A percentile compares a stretch with the other conserved stretches of the same genome.
Evolutionary conservation across 1,140 invertebrate genomes (phyloP).

Genomic region (Heliconius himera): DNA sequence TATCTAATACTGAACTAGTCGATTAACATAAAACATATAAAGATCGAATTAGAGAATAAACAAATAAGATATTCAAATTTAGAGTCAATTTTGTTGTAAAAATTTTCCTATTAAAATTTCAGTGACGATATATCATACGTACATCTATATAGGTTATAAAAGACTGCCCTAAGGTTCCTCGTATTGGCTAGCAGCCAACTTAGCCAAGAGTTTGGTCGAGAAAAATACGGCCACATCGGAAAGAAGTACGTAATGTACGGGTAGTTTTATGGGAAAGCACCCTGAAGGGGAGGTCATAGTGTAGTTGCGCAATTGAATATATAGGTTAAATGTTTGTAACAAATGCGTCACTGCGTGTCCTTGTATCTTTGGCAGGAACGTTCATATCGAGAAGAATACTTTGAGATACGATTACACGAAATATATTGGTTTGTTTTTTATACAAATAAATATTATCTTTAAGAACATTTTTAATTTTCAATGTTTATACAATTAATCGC

Average conservation of each 20-base stretch:
- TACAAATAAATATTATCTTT: not conserved
- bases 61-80: not conserved
- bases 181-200: conserved; percentile 52
- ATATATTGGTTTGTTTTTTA: not conserved
- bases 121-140: conserved; percentile 44
- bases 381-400: not conserved
- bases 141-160: conserved; percentile 51
- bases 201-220: conserved; percentile 48
- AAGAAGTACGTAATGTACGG: conserved; percentile 42
- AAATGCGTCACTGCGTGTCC: conserved; percentile 11
- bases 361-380: not conserved
- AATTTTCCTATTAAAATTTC: conserved; percentile 24
- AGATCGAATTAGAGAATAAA: too few species aligned
- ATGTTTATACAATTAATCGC: too few species aligned
- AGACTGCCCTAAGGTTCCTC: conserved; percentile 50
- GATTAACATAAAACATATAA: too few species aligned
- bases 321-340: conserved; percentile 18
- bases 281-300: conserved; percentile 15
- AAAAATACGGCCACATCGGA: conserved; percentile 51
- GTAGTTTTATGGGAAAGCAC: conserved; percentile 30
- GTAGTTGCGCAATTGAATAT: conserved; percentile 28
- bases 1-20: too few species aligned
- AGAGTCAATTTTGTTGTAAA: not conserved
- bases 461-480: too few species aligned
- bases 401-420: not conserved